These are phyloP conservation scores for Enteromius viviparus DNA, from an alignment of 2,797 vertebrate genomes.

Conservation along the genomic window DNA sequence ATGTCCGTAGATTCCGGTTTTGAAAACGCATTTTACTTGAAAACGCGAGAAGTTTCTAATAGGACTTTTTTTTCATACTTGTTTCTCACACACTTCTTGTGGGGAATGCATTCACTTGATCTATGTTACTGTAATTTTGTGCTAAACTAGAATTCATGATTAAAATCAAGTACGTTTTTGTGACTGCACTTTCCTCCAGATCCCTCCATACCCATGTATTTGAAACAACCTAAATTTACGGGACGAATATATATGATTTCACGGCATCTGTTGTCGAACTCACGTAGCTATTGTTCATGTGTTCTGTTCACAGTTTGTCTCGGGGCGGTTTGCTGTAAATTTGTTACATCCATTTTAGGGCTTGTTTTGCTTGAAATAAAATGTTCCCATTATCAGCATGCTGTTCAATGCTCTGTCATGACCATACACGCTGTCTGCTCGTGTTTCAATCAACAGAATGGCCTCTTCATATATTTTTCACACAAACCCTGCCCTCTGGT, in stretches of 20 bases:
- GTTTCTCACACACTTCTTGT: slow-evolving; percentile 79
- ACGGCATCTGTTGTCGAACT: slow-evolving; percentile 68
- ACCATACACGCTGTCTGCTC: slow-evolving; percentile 2
- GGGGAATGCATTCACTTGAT: slow-evolving; percentile 81
- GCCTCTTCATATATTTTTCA: not conserved
- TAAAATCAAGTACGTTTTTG: slow-evolving; percentile 76
- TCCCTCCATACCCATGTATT: slow-evolving; percentile 85
- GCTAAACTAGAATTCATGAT: slow-evolving; percentile 76
- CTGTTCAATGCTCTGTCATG: slow-evolving; percentile 1
- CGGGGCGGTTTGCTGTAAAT: not conserved
- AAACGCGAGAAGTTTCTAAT: not conserved
- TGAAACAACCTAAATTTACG: slow-evolving; percentile 83
- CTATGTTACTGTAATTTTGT: slow-evolving; percentile 87
- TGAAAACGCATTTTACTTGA: slow-evolving; percentile 18
- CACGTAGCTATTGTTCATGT: slow-evolving; percentile 26
- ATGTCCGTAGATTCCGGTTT: not conserved
- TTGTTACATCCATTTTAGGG: slow-evolving; percentile 27
- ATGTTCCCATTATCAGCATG: slow-evolving; percentile 30
- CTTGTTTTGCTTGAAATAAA: slow-evolving; percentile 40
- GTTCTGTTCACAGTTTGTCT: slow-evolving; percentile 40
- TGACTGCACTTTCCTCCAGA: slow-evolving; percentile 82
- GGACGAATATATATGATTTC: slow-evolving; percentile 88
- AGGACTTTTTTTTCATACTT: slow-evolving; percentile 56
- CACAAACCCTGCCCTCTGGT: slow-evolving; percentile 46
- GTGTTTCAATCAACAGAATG: not conserved